Evolutionary conservation across 1,140 invertebrate genomes (phyloP), one percentile per base, ranked within the genome.

Genomic region (Hormaphis cornu): DNA sequence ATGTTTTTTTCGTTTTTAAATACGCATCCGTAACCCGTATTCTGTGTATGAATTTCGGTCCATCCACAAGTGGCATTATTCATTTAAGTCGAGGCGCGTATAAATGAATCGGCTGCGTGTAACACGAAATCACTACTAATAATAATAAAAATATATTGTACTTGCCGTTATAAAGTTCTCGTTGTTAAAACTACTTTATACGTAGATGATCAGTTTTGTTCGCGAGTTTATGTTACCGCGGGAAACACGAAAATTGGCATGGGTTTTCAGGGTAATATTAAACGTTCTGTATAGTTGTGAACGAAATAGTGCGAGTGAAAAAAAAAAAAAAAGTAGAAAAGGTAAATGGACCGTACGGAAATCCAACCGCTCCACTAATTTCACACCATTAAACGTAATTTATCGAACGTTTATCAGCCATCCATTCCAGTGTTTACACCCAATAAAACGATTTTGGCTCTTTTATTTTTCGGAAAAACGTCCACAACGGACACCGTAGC

Each of bases 301-400:
- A 1, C 28, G 0, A 54, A 54, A 35, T 9, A 54, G 28, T 37
- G 33, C 28, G 33, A 40, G 12, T 37, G 33, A 40, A 58, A 58
- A 48, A 50, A 48, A 16, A 30, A 44, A 48, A 30, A 46, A 53
- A 66, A 66, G 20, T 20, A 22, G 28, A 66, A 26, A 35, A 66
- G 61, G 61, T 66, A 66, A 66, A 66, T 66, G 61, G 28, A 46
- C 61, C 42, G 61, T 46, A 66, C 61, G 26, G 61, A 66, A 66
- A 66, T 48, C 42, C 61, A 20, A 48, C 61, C 61, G 42, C 44
- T 66, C 61, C 40, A 66, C 61, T 66, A 66, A 66, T 66, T 66
- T 66, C 61, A 66, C 61, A 48, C 42, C 61, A 66, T 66, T 66
- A 66, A 66, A 66, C 61, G 42, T 66, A 66, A 66, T 66, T 66